Base-by-base conservation (phyloP, 2,797 vertebrate species). In the Hypotaenidia philippensis region DNA sequence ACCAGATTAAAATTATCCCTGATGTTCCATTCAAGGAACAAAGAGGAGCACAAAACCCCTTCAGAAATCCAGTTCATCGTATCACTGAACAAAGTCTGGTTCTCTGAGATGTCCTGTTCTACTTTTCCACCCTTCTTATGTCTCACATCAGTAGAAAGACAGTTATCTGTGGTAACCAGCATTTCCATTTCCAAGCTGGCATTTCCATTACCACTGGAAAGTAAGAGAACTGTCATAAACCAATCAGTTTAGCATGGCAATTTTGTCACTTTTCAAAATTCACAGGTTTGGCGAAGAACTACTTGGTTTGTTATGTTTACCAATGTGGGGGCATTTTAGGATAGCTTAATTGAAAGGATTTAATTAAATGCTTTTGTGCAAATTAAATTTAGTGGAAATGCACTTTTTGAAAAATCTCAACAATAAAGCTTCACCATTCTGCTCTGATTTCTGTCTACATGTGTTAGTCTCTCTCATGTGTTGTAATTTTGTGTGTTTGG, bases 1-100 rank as follows among this genome's bases (percentile, higher is more conserved):
- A 72, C 83, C 85, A 64, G 44, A 65, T 77, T 83, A 89, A 55
- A 82, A 44, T 74, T 59, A 91, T 83, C 55, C 55, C 38, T 36
- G 12, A 23, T 86, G 44, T 89, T 74, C 68, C 36, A 38, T 22
- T 68, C 34, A 57, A 84, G 40, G 65, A 77, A n/a, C 14, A 76
- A 57, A 50, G 22, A 60, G 55, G 36, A 23, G 36, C 31, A 17
- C 25, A 55, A 13, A 60, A 60, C 34, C 13, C 18, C 49, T 78
- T 25, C 81, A 77, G 66, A 69, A 50, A 50, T 63, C 20, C 22
- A 5, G 11, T 40, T 57, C 26, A 10, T 22, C 9, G 4, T 44
- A 32, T 52, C 44, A 6, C 16, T 59, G 49, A 70, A 83, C 72
- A 41, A 32, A 74, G 6, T 57, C 17, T 11, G n/a, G 20, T 26